Base-by-base conservation (phyloP, 2,888 invertebrate species). In the Agrotis puta region DNA sequence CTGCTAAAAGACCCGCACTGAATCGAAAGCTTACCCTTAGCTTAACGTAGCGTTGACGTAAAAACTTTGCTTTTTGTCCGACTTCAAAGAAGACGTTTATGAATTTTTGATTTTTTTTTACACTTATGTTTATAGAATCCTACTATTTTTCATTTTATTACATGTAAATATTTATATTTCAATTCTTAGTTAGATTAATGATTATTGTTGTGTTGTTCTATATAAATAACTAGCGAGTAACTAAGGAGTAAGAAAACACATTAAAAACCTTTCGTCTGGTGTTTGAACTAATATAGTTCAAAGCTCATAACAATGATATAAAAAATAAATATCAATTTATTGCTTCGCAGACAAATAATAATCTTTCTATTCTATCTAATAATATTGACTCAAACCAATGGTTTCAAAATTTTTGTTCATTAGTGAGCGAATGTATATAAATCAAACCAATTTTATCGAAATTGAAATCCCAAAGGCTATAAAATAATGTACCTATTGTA, bases 11-110 rank as follows among this genome's bases (percentile, higher is more conserved):
- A 89, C 67, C 24, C 14, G 87, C 85, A 81, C 79, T 84, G 91
- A 89, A 92, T 91, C 80, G 85, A 87, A 89, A 90, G 84, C 80
- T 88, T 84, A 83, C 85, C 79, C 74, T n/a, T n/a, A n/a, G 81
- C 82, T 82, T 77, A 71, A 64, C 58, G 90, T 88, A 90, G 54
- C 27, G 89, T 85, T 79, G 77, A 84, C 88, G 87, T 22, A 64
- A 84, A 77, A 81, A 45, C 27, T 45, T 43, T 64, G 39, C 6
- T 24, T 14, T 45, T 43, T 20, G 33, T 24, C 48, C n/a, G 33
- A 57, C 22, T 24, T 56, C 2, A 3, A 18, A 50, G 18, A 24
- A 9, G 16, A 18, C 3, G 6, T 56, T 39, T 20, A 14, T 16
- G 18, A 1, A 4, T 71, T 43, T 14, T 6, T 14, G n/a, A 0